Evolutionary conservation across 2,113 vertebrate genomes (phyloP).

Genomic region (Galeopterus variegatus): DNA sequence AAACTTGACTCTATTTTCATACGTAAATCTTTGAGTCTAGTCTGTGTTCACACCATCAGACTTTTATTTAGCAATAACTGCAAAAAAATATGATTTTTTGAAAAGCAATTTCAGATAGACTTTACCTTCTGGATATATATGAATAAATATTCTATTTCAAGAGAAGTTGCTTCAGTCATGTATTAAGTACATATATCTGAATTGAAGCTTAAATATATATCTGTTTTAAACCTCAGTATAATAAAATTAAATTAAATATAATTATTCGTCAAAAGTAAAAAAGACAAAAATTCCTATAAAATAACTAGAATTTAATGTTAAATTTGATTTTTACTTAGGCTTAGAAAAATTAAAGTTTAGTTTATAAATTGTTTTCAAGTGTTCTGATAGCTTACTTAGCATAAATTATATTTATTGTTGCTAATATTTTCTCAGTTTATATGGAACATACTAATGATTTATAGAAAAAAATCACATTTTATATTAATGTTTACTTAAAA

Average conservation of each 20-base stretch:
- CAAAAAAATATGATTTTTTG: neutral
- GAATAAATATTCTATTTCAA: neutral
- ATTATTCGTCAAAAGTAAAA: neutral
- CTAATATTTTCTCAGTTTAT: neutral
- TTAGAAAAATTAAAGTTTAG: neutral
- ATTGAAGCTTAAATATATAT: neutral
- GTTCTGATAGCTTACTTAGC: neutral
- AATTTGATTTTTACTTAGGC: neutral
- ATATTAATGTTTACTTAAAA: neutral
- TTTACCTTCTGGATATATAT: neutral
- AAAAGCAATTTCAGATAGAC: neutral
- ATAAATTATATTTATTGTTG: neutral
- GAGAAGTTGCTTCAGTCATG: neutral
- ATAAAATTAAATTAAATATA: neutral
- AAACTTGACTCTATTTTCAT: neutral
- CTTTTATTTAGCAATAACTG: neutral
- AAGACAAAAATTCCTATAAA: neutral
- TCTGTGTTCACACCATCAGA: neutral
- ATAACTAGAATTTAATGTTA: neutral
- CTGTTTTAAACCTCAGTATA: neutral
- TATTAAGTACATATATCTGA: neutral
- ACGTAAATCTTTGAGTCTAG: neutral
- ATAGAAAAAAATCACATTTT: neutral
- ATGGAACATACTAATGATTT: neutral
- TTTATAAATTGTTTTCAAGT: neutral